Conservation (phyloP, 1,140 invertebrate genomes). For the Schlechtendalia chinensis region DNA sequence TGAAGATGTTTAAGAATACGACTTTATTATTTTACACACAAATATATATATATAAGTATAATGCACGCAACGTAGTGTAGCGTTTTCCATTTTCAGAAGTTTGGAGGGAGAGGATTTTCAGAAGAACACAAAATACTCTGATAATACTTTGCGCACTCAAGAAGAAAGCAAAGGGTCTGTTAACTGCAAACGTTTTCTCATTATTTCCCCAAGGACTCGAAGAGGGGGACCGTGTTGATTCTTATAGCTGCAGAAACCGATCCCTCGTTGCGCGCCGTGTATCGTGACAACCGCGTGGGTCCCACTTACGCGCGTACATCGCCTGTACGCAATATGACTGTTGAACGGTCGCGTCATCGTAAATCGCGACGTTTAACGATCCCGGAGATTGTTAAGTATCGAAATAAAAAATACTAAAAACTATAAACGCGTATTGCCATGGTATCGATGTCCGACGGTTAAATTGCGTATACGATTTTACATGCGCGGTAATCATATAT, state of each 20-base stretch:
- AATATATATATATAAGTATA: not conserved
- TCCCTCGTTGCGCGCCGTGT: not conserved
- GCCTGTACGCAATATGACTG: not conserved
- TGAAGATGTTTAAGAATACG: not conserved
- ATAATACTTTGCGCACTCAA: not conserved
- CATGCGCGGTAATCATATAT: not conserved
- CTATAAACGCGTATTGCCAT: not conserved
- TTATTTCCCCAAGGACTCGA: conserved; percentile 20
- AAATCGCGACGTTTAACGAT: not conserved
- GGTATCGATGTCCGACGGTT: not conserved
- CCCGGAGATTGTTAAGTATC: not conserved
- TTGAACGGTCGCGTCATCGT: not conserved
- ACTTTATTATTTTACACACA: not conserved
- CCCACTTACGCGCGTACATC: no score
- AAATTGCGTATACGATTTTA: conserved; percentile 1
- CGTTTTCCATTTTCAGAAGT: not conserved
- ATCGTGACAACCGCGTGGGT: not conserved
- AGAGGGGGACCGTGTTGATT: not conserved
- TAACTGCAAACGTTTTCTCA: conserved; percentile 32
- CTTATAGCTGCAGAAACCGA: not conserved
- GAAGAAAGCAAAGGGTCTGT: conserved; percentile 9
- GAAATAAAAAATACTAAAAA: not conserved
- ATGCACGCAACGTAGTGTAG: not conserved
- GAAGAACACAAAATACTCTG: not conserved
- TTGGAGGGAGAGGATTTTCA: no score